A percentile compares a stretch with the other conserved stretches of the same genome.
Evolutionary conservation across 2,113 vertebrate genomes (phyloP).

Genomic region (Sprattus sprattus): DNA sequence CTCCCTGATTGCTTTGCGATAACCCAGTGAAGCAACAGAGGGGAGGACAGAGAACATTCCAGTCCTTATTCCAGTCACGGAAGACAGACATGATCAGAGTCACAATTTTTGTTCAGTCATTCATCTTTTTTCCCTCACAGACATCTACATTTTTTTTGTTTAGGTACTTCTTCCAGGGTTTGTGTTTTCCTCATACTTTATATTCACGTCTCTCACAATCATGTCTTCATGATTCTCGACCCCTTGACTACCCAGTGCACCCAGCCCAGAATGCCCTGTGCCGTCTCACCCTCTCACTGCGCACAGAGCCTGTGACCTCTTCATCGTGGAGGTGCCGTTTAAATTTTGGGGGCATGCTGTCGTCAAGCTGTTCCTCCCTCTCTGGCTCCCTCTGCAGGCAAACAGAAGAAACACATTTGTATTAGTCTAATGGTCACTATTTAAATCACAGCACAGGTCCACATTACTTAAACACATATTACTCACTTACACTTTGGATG

Average conservation of each 20-base stretch:
- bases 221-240: too few species aligned
- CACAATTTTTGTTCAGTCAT: too few species aligned
- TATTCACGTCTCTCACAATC: not conserved
- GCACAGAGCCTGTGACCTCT: conserved; percentile 93
- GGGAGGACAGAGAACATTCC: not conserved
- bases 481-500: not conserved
- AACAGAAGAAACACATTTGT: conserved; percentile 15
- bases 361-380: conserved; percentile 72
- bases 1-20: conserved; percentile 47
- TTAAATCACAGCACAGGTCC: not conserved
- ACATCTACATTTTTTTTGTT: conserved; percentile 20
- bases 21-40: conserved; percentile 33
- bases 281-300: conserved; percentile 90
- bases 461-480: not conserved
- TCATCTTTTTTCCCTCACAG: not conserved
- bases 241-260: too few species aligned
- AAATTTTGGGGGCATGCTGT: conserved; percentile 95
- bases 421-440: not conserved
- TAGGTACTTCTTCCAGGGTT: not conserved
- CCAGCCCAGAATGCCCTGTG: not conserved
- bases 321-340: conserved; percentile 96
- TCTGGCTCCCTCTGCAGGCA: conserved; percentile 74
- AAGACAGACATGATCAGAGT: too few species aligned
- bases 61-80: too few species aligned
- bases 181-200: not conserved